phyloP scores from a whole-genome alignment of 53 echinoderm and acorn worm genomes.

The Holothuria scabra region DNA sequence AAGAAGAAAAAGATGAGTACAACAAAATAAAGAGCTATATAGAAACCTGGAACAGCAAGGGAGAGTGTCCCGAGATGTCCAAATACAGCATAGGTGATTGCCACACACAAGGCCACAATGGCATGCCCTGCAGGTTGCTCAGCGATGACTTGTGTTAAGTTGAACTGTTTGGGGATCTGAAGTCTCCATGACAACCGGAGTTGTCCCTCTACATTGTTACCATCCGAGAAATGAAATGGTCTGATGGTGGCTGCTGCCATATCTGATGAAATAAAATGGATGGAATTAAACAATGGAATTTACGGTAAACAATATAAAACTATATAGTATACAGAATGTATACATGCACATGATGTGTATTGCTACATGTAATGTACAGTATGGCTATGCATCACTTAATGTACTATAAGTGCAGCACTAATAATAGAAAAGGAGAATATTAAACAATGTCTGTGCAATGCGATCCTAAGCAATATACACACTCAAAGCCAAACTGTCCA shows the following conservation, averaged over 20 bases:
- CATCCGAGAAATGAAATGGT: constrained; percentile 22
- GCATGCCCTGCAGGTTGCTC: constrained; percentile 29
- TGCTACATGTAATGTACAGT: too few species aligned
- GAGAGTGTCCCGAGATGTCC: not conserved
- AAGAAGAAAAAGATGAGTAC: constrained; percentile 31
- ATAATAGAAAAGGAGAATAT: too few species aligned
- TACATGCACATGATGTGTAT: too few species aligned
- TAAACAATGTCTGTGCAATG: too few species aligned
- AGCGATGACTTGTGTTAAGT: constrained; percentile 31
- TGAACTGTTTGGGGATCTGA: constrained; percentile 44
- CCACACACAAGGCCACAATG: constrained; percentile 12
- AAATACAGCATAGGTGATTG: not conserved
- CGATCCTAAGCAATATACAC: too few species aligned
- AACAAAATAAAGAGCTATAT: constrained; percentile 22
- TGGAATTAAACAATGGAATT: too few species aligned
- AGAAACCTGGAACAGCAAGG: constrained; percentile 20
- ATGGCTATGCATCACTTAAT: too few species aligned
- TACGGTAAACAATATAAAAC: too few species aligned
- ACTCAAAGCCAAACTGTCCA: too few species aligned
- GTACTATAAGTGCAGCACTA: too few species aligned
- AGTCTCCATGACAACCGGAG: constrained; percentile 34
- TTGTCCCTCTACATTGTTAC: not conserved
- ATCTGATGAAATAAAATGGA: too few species aligned
- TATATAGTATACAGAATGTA: too few species aligned
- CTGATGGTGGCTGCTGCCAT: constrained; percentile 1